A percentile compares a stretch with the other conserved stretches of the same genome.
These are phyloP conservation scores for Morpho achilles DNA, from an alignment of 2,888 invertebrate species.

Conservation along the genomic window DNA sequence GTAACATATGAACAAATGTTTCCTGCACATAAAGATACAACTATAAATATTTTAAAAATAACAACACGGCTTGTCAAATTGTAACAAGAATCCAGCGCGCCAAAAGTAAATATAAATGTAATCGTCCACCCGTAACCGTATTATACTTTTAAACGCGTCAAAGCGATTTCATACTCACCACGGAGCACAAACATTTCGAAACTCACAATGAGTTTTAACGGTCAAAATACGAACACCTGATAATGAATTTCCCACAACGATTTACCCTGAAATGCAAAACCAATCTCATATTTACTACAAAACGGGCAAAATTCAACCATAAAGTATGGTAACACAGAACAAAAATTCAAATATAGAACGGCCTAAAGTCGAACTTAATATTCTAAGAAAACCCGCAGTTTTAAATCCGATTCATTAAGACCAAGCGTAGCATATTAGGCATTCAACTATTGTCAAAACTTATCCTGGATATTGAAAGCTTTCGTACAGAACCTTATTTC, in stretches of 20 bases:
- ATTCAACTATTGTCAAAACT: conserved; percentile 36
- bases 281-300: conserved; percentile 4
- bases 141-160: conserved; percentile 16
- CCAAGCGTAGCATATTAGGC: conserved; percentile 55
- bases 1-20: too few species aligned
- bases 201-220: conserved; percentile 29
- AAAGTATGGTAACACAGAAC: conserved; percentile 28
- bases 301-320: conserved; percentile 14
- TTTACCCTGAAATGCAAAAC: conserved; percentile 33
- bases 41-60: neutral
- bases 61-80: conserved; percentile 14
- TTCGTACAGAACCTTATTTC: conserved; percentile 26
- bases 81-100: conserved; percentile 12
- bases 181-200: conserved; percentile 20
- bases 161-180: conserved; percentile 36
- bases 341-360: conserved; percentile 22
- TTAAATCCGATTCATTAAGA: conserved; percentile 57
- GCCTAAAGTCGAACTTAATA: conserved; percentile 4
- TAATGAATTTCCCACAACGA: conserved; percentile 67
- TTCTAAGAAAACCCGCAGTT: conserved; percentile 50
- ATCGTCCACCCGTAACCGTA: conserved; percentile 10
- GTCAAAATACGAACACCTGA: conserved; percentile 42
- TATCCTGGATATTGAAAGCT: conserved; percentile 9
- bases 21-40: too few species aligned
- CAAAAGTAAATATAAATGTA: conserved; percentile 10